Evolutionary conservation across 2,888 invertebrate genomes (phyloP).

Genomic region (Nudaria mundana): DNA sequence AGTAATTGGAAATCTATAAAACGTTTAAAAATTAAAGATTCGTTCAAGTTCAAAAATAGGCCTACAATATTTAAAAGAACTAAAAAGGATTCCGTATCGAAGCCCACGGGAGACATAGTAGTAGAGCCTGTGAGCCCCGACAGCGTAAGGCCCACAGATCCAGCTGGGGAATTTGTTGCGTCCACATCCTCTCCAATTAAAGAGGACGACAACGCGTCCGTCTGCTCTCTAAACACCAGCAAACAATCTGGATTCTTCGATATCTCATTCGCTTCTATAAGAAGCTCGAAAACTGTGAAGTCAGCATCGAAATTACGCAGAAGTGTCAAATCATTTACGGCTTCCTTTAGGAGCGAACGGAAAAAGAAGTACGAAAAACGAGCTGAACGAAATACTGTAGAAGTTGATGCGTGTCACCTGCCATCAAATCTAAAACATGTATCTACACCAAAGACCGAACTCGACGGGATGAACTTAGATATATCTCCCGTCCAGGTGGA

Average conservation of each 20-base stretch:
- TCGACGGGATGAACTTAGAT: conserved; percentile 65
- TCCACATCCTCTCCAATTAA: conserved; percentile 73
- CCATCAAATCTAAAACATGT: conserved; percentile 56
- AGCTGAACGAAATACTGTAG: conserved; percentile 64
- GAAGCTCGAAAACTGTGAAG: conserved; percentile 70
- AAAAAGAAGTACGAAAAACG: conserved; percentile 77
- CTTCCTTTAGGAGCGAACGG: conserved; percentile 74
- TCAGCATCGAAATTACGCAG: conserved; percentile 73
- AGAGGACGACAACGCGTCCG: conserved; percentile 71
- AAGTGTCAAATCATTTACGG: conserved; percentile 77
- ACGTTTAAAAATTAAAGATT: conserved; percentile 75
- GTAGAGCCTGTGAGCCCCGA: conserved; percentile 70
- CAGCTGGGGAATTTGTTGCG: conserved; percentile 67
- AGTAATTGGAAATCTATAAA: conserved; percentile 78
- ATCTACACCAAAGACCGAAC: conserved; percentile 62
- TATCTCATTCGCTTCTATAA: conserved; percentile 70
- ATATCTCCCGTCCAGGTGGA: conserved; percentile 74
- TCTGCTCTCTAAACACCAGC: conserved; percentile 73
- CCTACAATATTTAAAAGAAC: conserved; percentile 73
- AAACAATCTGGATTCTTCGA: conserved; percentile 77
- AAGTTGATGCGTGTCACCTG: conserved; percentile 62
- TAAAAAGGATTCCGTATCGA: conserved; percentile 67
- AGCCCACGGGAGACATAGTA: conserved; percentile 64
- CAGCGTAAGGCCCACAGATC: conserved; percentile 66
- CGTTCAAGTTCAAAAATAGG: conserved; percentile 75